Evolutionary conservation across 2,113 vertebrate species (phyloP).

Genomic region (Eurystomus gularis): DNA sequence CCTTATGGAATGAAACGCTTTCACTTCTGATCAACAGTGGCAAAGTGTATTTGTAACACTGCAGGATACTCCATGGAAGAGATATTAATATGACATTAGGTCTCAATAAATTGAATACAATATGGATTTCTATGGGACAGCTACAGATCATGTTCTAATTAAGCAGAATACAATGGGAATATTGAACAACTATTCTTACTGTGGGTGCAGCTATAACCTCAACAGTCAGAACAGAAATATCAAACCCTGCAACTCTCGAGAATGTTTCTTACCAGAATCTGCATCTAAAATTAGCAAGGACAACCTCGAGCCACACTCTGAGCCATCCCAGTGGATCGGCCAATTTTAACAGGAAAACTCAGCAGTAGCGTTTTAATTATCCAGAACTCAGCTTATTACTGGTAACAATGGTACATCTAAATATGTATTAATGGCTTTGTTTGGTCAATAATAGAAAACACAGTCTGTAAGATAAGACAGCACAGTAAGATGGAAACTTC

Average conservation of each 20-base stretch:
- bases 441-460: background rate
- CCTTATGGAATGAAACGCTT: slow-evolving; percentile 16
- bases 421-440: background rate
- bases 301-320: background rate
- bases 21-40: slow-evolving; percentile 18
- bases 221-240: background rate
- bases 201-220: background rate
- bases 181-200: background rate
- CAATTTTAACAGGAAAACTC: background rate
- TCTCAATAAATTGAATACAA: background rate
- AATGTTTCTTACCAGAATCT: background rate
- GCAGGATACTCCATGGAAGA: background rate
- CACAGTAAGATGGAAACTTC: background rate
- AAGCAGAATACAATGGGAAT: slow-evolving; percentile 7
- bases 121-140: background rate
- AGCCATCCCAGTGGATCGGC: background rate
- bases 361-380: background rate
- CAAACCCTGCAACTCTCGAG: background rate
- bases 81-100: background rate
- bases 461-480: background rate
- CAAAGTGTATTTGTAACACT: background rate
- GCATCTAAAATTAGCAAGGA: background rate
- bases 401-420: background rate
- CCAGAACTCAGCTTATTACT: background rate
- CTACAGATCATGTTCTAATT: background rate